These are phyloP conservation scores for Erinaceus europaeus DNA, from an alignment of 2,113 vertebrate species.

Conservation along the genomic window DNA sequence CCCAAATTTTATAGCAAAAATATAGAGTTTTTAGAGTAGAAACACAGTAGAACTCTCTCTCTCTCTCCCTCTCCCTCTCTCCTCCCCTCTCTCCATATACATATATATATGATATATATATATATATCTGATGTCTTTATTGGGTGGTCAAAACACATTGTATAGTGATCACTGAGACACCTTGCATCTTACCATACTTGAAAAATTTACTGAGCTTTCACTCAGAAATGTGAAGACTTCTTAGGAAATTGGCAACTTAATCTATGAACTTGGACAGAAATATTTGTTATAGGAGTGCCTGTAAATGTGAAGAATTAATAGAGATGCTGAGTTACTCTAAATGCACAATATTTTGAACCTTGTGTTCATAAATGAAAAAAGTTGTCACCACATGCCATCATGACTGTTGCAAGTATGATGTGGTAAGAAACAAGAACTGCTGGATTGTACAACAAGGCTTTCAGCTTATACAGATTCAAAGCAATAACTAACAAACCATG, in stretches of 20 bases:
- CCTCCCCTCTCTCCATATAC: too few relatives aligned
- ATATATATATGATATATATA: too few relatives aligned
- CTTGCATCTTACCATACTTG: neutral
- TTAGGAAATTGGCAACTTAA: slow-evolving; percentile 23
- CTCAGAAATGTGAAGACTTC: neutral
- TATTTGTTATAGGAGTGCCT: neutral
- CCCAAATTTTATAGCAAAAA: slow-evolving; percentile 7
- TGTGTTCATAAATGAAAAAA: slow-evolving; percentile 41
- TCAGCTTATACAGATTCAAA: neutral
- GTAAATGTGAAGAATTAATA: slow-evolving; percentile 20
- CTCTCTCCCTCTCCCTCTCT: too few relatives aligned
- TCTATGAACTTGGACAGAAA: slow-evolving; percentile 4
- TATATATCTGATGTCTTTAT: too few relatives aligned
- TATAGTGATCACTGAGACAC: neutral
- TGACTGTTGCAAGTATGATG: neutral
- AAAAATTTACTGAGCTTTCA: neutral
- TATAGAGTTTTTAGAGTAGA: slow-evolving; percentile 20
- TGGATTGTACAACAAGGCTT: neutral
- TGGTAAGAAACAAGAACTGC: slow-evolving; percentile 52
- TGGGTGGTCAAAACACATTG: neutral
- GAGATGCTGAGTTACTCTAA: neutral
- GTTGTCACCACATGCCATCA: neutral
- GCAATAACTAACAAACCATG: neutral
- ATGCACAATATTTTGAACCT: neutral
- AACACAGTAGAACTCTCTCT: too few relatives aligned